A percentile compares a stretch with the other conserved stretches of the same genome.
Evolutionary conservation across 2,113 vertebrate genomes (phyloP).

Genomic region (Rhineura floridana): DNA sequence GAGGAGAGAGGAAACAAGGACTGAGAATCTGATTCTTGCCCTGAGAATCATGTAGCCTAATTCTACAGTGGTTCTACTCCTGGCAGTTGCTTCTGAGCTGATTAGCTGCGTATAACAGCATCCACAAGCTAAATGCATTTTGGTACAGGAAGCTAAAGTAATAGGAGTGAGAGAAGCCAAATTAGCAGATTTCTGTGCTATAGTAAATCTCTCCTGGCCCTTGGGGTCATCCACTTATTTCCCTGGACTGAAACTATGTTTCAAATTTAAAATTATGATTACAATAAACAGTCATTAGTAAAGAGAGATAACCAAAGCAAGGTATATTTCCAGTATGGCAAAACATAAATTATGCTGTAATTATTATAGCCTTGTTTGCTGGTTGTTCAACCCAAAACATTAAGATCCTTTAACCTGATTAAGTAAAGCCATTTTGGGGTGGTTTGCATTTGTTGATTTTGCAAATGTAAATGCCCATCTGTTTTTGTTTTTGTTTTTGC

Average conservation of each 20-base stretch:
- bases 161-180: not conserved
- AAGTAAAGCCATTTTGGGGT: conserved; percentile 56
- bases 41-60: not conserved
- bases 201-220: not conserved
- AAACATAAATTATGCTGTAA: conserved; percentile 26
- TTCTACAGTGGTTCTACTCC: not conserved
- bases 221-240: conserved; percentile 43
- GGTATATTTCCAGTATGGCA: conserved; percentile 31
- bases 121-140: conserved; percentile 5
- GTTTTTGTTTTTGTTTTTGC: conserved; percentile 46
- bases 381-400: conserved; percentile 39
- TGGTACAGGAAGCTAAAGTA: not conserved
- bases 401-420: conserved; percentile 44
- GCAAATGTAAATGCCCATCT: conserved; percentile 59
- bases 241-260: conserved; percentile 43
- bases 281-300: conserved; percentile 32
- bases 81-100: not conserved
- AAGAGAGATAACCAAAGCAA: conserved; percentile 32
- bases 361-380: conserved; percentile 28
- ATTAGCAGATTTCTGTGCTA: conserved; percentile 15
- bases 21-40: not conserved
- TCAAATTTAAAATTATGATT: conserved; percentile 9
- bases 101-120: conserved; percentile 2
- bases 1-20: not conserved
- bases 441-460: conserved; percentile 58